Conservation (phyloP, 2,797 vertebrate species). For the Nothura maculosa region DNA sequence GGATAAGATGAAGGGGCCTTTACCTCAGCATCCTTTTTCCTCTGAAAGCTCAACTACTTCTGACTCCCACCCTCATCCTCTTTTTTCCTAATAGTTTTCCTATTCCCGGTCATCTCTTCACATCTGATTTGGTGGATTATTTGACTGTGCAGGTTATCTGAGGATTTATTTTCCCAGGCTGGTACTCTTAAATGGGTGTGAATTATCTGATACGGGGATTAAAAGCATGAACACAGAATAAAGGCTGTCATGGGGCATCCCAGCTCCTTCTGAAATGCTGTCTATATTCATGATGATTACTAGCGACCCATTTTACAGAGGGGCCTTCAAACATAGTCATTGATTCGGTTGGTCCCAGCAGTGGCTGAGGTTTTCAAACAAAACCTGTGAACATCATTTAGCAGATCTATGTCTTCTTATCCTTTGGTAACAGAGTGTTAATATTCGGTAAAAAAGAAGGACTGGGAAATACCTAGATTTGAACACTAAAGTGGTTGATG, state of each 20-base stretch:
- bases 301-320: conserved; percentile 35
- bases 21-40: conserved; percentile 43
- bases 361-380: background rate
- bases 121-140: conserved; percentile 52
- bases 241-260: conserved; percentile 15
- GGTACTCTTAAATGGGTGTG: conserved; percentile 55
- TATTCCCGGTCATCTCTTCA: background rate
- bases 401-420: background rate
- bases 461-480: background rate
- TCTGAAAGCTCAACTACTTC: background rate
- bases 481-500: background rate
- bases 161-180: conserved; percentile 63
- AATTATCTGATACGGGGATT: conserved; percentile 69
- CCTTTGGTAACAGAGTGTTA: background rate
- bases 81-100: conserved; percentile 25
- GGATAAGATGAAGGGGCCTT: conserved; percentile 32
- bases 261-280: background rate
- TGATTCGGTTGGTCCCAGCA: background rate
- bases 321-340: background rate
- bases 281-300: conserved; percentile 10
- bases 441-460: background rate
- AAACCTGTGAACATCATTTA: background rate
- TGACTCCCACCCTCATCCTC: background rate
- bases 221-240: conserved; percentile 14
- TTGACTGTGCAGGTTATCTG: conserved; percentile 30